Conservation (phyloP, 2,113 vertebrate species). For the Chrysochloris asiatica region DNA sequence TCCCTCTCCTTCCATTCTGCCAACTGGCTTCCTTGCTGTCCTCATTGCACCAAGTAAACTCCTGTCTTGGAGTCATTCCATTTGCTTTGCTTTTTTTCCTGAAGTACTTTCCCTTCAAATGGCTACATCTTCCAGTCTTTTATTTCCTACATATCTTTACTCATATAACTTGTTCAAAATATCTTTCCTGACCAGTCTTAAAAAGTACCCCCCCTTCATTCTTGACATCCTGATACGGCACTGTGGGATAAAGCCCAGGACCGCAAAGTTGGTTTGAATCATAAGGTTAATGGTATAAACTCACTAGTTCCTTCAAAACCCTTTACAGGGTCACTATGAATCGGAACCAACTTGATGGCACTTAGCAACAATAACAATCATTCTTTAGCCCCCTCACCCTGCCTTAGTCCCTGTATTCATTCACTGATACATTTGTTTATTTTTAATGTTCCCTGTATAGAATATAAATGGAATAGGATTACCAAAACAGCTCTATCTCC, state of each 20-base stretch:
- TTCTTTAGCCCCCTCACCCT: not conserved
- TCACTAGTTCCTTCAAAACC: no score
- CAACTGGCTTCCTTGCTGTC: not conserved
- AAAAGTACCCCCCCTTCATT: no score
- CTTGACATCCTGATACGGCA: no score
- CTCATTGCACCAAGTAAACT: not conserved
- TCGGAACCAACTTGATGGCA: no score
- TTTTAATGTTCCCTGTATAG: not conserved
- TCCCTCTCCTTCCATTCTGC: no score
- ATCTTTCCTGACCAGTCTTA: not conserved
- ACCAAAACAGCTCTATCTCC: no score
- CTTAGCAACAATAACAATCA: no score
- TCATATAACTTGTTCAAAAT: not conserved
- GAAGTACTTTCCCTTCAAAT: not conserved
- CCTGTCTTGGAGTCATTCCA: not conserved
- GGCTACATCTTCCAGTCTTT: not conserved
- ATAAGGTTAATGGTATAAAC: no score
- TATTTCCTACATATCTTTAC: not conserved
- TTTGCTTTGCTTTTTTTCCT: not conserved
- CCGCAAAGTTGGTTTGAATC: no score
- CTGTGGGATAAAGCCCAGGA: no score
- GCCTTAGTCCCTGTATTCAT: no score
- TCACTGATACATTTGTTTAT: not conserved
- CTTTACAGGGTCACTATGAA: no score
- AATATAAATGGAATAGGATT: not conserved